Percentiles rank a stretch among this genome's conserved stretches.
Conservation (phyloP, 2,113 vertebrate species). For the Sprattus sprattus region DNA sequence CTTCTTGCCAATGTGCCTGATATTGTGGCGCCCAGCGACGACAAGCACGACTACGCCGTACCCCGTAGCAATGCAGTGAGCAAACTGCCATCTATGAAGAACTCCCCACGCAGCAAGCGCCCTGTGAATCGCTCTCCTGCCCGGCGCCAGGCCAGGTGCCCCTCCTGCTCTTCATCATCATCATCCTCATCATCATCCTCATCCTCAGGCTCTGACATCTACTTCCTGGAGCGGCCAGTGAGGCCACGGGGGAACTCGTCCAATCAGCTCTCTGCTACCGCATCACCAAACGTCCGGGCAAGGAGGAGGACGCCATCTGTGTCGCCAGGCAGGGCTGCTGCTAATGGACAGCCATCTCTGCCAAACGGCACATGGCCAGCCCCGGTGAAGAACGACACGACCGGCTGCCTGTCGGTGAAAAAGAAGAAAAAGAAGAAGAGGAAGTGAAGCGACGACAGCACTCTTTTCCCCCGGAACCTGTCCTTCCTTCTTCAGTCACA, state of each 20-base stretch:
- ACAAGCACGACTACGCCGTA: background rate
- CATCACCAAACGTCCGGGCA: constrained; percentile 25
- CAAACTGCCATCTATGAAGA: constrained; percentile 11
- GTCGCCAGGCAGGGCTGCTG: constrained; percentile 13
- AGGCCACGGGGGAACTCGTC: constrained; percentile 42
- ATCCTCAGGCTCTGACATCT: constrained; percentile 54
- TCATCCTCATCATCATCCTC: constrained; percentile 49
- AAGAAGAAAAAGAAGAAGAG: constrained; percentile 54
- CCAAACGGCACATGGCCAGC: constrained; percentile 49
- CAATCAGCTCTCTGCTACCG: constrained; percentile 25
- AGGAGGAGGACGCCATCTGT: constrained; percentile 19
- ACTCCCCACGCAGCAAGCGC: background rate
- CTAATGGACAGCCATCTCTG: constrained; percentile 13
- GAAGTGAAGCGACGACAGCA: constrained; percentile 33
- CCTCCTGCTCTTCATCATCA: constrained; percentile 32
- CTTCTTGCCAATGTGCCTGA: background rate
- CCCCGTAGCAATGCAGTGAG: background rate
- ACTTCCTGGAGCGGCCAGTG: constrained; percentile 41
- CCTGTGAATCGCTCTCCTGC: background rate
- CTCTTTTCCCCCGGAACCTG: background rate
- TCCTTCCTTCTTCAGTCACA: background rate
- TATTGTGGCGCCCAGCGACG: background rate
- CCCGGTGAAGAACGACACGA: constrained; percentile 18
- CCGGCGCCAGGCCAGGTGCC: constrained; percentile 39
- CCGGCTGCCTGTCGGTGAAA: constrained; percentile 32